Conservation (phyloP, 2,797 vertebrate species). For the Morus bassanus region DNA sequence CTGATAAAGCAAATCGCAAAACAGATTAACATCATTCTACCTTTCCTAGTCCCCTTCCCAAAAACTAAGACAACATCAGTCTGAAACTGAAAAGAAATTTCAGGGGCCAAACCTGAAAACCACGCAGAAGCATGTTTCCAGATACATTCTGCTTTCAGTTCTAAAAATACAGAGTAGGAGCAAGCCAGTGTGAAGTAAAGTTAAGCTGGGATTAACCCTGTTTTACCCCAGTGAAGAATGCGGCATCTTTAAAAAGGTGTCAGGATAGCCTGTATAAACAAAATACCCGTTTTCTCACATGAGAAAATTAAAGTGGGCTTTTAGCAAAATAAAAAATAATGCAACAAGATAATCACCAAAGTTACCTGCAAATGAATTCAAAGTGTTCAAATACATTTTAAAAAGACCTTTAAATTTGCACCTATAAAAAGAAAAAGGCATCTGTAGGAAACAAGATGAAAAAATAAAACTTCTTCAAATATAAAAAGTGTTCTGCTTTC, state of each 20-base stretch:
- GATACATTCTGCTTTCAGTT: not conserved
- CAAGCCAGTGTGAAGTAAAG: not conserved
- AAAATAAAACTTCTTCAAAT: constrained; percentile 71
- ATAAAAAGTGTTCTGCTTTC: constrained; percentile 65
- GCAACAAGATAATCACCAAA: constrained; percentile 18
- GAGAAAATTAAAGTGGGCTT: constrained; percentile 55
- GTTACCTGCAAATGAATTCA: constrained; percentile 21
- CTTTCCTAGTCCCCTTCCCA: not conserved
- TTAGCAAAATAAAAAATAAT: not conserved
- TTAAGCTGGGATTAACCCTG: not conserved
- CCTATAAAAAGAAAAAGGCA: constrained; percentile 56
- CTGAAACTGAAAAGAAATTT: constrained; percentile 1
- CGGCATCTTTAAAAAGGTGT: not conserved
- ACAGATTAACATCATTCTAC: not conserved
- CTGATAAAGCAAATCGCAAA: not conserved
- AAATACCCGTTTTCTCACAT: constrained; percentile 40
- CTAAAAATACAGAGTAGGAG: not conserved
- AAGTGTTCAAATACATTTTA: constrained; percentile 51
- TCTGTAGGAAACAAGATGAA: constrained; percentile 62
- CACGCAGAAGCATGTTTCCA: not conserved
- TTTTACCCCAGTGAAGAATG: not conserved
- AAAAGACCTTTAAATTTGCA: constrained; percentile 32
- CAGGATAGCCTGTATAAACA: not conserved
- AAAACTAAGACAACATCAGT: not conserved
- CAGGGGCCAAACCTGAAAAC: not conserved